Evolutionary conservation across 2,113 vertebrate species (phyloP), one percentile per base, ranked within the genome.

Genomic region (Elephantulus edwardii): DNA sequence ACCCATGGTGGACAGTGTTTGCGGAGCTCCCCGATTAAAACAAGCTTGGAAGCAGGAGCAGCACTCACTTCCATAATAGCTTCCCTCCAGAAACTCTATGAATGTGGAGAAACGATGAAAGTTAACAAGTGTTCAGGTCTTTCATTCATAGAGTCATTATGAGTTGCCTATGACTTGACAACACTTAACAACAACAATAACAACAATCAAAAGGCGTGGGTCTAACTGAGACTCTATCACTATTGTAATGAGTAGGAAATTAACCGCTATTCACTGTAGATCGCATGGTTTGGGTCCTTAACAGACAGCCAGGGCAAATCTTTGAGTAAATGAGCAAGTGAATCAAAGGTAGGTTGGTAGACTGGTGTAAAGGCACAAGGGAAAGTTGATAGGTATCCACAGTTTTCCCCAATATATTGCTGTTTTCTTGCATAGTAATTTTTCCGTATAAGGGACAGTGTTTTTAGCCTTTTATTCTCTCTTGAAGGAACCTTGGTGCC

Each of bases 341-440:
- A 56, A 50, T 66, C 68, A 17, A 38, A 28, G 6, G 10, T 44
- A 77, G 52, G n/a, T 54, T 42, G 14, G 42, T n/a, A 54, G 14
- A 28, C 22, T 6, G 12, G 46, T 84, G 46, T 86, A 81, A 81
- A 93, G 72, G 16, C 20, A 1, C n/a, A 52, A 50, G 12, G 26
- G 48, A 40, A 85, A 68, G 8, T 77, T 40, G 42, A 2, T 42
- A 12, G 64, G 33, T 8, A 75, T 33, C 71, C 86, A 89, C 56
- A 89, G 24, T 78, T 66, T 75, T 94, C 79, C 12, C 35, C 11
- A 54, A 77, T 48, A 4, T 70, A 6, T 19, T 10, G 83, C 72
- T 48, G 46, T n/a, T 80, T 70, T 77, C 68, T 86, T 86, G 19
- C 33, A 30, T 86, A 80, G 86, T 90, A 82, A 64, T 86, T 78